Base-by-base conservation (phyloP, 2,888 invertebrate species). In the Hetaerina titia region DNA sequence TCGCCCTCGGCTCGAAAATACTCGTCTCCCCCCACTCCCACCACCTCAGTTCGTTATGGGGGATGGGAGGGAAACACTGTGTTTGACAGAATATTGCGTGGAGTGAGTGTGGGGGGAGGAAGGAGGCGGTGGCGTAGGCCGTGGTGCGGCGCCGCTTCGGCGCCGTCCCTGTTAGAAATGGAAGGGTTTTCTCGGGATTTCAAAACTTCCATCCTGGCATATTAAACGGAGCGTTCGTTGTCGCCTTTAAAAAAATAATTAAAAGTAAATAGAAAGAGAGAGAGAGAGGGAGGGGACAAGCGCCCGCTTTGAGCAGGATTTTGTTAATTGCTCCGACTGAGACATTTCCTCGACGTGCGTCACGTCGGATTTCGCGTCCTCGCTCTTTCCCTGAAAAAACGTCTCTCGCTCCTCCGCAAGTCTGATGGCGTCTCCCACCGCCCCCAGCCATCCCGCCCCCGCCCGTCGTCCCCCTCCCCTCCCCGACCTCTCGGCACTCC, bases 361-460 rank as follows among this genome's bases (percentile, higher is more conserved):
- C 69, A 69, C 69, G 69, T 69, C 15, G n/a, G 56, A 89, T 89
- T 58, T 58, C 58, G 22, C 89, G 56, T 89, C 58, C n/a, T 9
- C 89, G 56, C 58, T 89, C 89, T 15, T 89, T 89, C 89, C 22
- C 31, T 9, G 58, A 31, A 22, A 58, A 58, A 89, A 56, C 56
- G 89, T 89, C 89, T 57, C 58, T 13, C 56, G 19, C 45, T 57
- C 89, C 89, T 57, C 58, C n/a, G n/a, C 17, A 57, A 89, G 89
- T n/a, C 58, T 89, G 56, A 31, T 89, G 45, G 89, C 58, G 81
- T 81, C 60, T 60, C 60, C 11, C 13, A 7, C 56, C 31, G 19
- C 88, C 88, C 13, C 45, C 25, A 87, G 96, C 96, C 96, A 96
- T 96, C 96, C 96, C 96, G 96, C 96, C 96, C 96, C 96, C 96